Evolutionary conservation across 2,113 vertebrate species (phyloP).

Genomic region (Raja brachyura): DNA sequence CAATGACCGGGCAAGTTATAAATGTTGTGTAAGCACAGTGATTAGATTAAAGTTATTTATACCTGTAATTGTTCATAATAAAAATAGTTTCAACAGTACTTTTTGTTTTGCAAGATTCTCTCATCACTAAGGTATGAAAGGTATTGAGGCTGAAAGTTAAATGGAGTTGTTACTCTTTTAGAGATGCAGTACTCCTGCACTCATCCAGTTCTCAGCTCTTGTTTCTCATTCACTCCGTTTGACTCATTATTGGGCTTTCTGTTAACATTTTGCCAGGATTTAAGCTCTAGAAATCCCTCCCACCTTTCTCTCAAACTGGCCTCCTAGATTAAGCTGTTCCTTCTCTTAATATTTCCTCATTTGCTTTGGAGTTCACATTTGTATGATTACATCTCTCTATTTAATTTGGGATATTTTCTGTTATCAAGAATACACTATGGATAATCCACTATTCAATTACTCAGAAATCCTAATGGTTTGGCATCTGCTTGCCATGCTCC

Average conservation of each 20-base stretch:
- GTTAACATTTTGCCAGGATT: neutral
- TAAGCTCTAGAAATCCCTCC: neutral
- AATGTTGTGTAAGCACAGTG: neutral
- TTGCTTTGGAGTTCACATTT: neutral
- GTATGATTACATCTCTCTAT: neutral
- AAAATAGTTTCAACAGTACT: neutral
- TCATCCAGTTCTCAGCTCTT: neutral
- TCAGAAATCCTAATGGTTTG: too few relatives aligned
- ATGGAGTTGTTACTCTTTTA: neutral
- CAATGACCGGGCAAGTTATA: neutral
- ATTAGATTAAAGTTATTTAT: neutral
- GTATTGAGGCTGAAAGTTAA: neutral
- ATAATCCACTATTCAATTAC: too few relatives aligned
- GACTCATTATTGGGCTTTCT: neutral
- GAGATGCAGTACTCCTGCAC: neutral
- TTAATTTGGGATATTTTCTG: neutral
- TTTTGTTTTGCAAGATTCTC: neutral
- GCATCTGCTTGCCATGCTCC: too few relatives aligned
- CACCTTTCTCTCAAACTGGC: neutral
- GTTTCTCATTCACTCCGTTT: neutral
- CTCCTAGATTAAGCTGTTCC: neutral
- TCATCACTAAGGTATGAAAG: too few relatives aligned
- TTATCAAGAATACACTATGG: neutral
- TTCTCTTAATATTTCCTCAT: neutral
- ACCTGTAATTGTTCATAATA: neutral